Evolutionary conservation across 23 tunicate genomes (phyloP), one percentile per base, ranked within the genome.

Genomic region (Styela plicata): DNA sequence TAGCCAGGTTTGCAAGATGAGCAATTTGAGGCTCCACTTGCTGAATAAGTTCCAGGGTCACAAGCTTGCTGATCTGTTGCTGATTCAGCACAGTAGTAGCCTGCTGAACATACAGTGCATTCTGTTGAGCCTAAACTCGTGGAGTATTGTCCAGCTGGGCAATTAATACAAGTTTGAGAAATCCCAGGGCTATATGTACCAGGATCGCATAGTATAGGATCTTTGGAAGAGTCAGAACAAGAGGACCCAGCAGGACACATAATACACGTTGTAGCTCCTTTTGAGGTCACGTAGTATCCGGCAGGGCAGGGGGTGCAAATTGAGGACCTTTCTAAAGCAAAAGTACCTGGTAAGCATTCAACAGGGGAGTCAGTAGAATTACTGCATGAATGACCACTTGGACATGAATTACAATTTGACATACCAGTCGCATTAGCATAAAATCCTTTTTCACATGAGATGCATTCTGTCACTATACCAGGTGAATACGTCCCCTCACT

Each of bases 41-140:
- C 27, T 36, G 80, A 76, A 76, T 13, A 34, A 7, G 61, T 26
- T 22, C 91, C 97, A 24, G 75, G 66, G 22, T 33, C 63, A 61
- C 88, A 86, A n/a, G 36, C 24, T 17, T 24, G 31, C 0, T 85
- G 89, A 18, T 33, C 68, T 36, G 63, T 10, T n/a, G 92, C 19
- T 13, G 89, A 63, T 30, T 85, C 64, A 18, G 79, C 0, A 35
- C 96, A 90, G 30, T 36, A n/a, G 63, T 74, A 75, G 10, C 96
- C 96, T 52, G 64, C 44, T 0, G 96, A 87, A 36, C 92, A 88
- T n/a, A 57, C 87, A 67, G 80, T 69, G 74, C 92, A 88, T 3
- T 63, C 16, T n/a, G 0, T 26, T 17, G 53, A 23, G 3, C 79
- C 73, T 24, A 69, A 2, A 2, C 2, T 36, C 26, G 52, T 52